Evolutionary conservation across 2,113 vertebrate species (phyloP), one percentile per base, ranked within the genome.

Genomic region (Nycticebus coucang): DNA sequence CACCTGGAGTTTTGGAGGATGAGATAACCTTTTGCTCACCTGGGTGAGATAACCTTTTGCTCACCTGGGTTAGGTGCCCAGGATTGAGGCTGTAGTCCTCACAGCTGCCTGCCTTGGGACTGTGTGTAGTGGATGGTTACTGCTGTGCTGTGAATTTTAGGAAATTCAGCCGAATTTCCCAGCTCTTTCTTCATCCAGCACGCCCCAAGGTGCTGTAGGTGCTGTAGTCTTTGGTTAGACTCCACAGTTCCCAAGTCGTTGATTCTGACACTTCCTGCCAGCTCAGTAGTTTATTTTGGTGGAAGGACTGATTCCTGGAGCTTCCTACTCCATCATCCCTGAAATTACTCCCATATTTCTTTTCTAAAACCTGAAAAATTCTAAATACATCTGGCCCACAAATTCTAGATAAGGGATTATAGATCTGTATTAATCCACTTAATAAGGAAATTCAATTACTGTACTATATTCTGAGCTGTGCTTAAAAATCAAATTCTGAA

Each of bases 351-450:
- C 41, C 17, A 7, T 62, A 28, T 77, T 92, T 92, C 71, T 85
- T 78, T 86, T 69, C 72, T 86, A 93, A 93, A 59, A 79, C 53
- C 26, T 93, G 35, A 59, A 78, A 59, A 72, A 53, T 71, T 69
- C 28, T 14, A 78, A 78, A 75, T 14, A 81, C 19, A n/a, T 18
- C 68, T 57, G 41, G 59, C 53, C 35, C 22, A 60, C 22, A 57
- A n/a, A 77, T n/a, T 69, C 35, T 26, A 79, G 7, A 78, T 78
- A 69, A 79, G 26, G 28, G 41, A n/a, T 86, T n/a, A 24, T 41
- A 69, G 72, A 69, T 4, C 12, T 26, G 14, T 68, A 84, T 57
- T 57, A 68, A 78, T 78, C 72, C 28, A 78, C 37, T 59, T 86
- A 82, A 71, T 37, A 41, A 77, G 19, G 45, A 78, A 59, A 68